Base-by-base conservation (phyloP, 1,140 invertebrate genomes). In the Ips nitidus region DNA sequence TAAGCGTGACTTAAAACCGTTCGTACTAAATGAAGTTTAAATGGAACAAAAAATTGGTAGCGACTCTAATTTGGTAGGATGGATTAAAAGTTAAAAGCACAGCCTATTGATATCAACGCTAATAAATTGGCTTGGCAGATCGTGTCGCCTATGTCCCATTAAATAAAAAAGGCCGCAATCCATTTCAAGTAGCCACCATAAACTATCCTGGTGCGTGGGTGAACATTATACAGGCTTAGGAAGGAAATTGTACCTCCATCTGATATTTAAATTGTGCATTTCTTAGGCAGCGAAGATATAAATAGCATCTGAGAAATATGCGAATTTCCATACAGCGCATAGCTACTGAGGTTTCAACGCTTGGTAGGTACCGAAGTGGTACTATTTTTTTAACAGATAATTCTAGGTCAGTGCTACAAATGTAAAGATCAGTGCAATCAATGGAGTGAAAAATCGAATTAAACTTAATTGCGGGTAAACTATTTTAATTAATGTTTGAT, bases 251-350 rank as follows among this genome's bases (percentile, higher is more conserved):
- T 58, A 41, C 56, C 40, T 41, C 40, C 56, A 58, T 58, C 56
- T 58, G 56, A 58, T 58, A 58, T 58, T 58, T 58, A 58, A 8
- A 58, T 58, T 58, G 56, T 41, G 40, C 40, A 58, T 58, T 58
- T 58, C 40, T 58, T 8, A 41, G 41, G 37, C 40, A 41, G 56
- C 40, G 56, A 58, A 41, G 1, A 37, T 8, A 39, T 41, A 58
- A 58, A 58, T 58, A 2, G 37, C 52, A n/a, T 55, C 45, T 50
- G 45, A 3, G 45, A 50, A 38, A 38, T 55, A 55, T 55, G 6
- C 52, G 5, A 22, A 55, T 37, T 37, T 37, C 52, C n/a, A 38
- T 22, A 22, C 22, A 22, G 22, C 22, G 22, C 22, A 22, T 50
- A 50, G 45, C 3, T 50, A 50, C 22, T 22, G 45, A 50, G 45